These are phyloP conservation scores for Simalia tracyae DNA, from an alignment of 2,797 vertebrate genomes.

Conservation along the genomic window DNA sequence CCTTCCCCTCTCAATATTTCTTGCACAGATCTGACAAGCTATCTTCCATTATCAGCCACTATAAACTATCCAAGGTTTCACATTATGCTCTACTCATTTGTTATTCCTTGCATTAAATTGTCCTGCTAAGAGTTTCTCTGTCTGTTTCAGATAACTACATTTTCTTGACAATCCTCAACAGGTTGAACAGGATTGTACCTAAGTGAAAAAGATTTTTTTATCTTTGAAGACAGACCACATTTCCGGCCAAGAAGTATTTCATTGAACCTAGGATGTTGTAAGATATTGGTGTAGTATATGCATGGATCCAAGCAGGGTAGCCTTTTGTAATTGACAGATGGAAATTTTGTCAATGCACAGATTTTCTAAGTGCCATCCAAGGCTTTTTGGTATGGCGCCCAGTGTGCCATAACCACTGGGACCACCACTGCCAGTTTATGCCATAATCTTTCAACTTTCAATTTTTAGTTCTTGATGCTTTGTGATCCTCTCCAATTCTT, in stretches of 20 bases:
- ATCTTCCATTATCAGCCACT: background rate
- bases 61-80: background rate
- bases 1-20: background rate
- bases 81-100: background rate
- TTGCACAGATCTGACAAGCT: background rate
- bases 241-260: background rate
- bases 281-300: too few relatives aligned
- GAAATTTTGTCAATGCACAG: too few relatives aligned
- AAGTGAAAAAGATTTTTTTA: background rate
- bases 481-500: too few relatives aligned
- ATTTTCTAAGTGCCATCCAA: too few relatives aligned
- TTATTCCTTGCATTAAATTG: background rate
- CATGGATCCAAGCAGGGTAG: too few relatives aligned
- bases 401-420: too few relatives aligned
- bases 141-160: background rate
- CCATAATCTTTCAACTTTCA: too few relatives aligned
- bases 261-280: too few relatives aligned
- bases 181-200: background rate
- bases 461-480: too few relatives aligned
- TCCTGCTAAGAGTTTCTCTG: background rate
- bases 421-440: too few relatives aligned
- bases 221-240: background rate
- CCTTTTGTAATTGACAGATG: too few relatives aligned
- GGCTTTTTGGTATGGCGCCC: too few relatives aligned
- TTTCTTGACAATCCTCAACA: background rate